Evolutionary conservation across 2,888 invertebrate species (phyloP), one percentile per base, ranked within the genome.

Genomic region (Invenusta paracnida): DNA sequence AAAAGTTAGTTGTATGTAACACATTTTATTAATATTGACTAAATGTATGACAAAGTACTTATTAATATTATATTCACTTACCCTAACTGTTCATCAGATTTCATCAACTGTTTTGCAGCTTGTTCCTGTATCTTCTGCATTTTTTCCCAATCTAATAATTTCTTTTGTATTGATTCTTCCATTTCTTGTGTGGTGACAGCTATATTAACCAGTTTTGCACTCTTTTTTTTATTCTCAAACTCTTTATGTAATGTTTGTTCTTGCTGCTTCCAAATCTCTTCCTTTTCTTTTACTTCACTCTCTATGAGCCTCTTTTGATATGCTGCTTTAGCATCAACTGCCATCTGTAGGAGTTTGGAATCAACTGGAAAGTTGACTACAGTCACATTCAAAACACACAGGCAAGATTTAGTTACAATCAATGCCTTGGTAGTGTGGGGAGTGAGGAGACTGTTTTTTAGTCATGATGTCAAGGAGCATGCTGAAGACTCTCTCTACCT

Each of bases 261-360:
- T n/a, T n/a, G n/a, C n/a, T n/a, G n/a, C n/a, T n/a, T n/a, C n/a
- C n/a, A n/a, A n/a, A n/a, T 73, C 17, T 73, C 73, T 73, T 73
- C 11, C 73, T 25, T 5, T 73, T 73, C 73, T 73, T 73, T 73
- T 5, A 23, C 73, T 23, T 73, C 25, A n/a, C 11, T 73, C 73
- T 73, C 17, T 23, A 13, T 23, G 17, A 73, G 73, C 11, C 73
- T n/a, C 25, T 73, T 73, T 23, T 73, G 27, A 73, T 73, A 73
- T 73, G 73, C 73, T 23, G 73, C 73, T 73, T 73, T 73, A 23
- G 73, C 73, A 73, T n/a, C 73, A 73, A 23, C 73, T n/a, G 73
- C 73, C 73, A 73, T n/a, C 25, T 73, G 17, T 73, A 73, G 73
- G 73, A 73, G 73, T 23, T 73, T 73, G 73, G 2, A 5, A 13